These are phyloP conservation scores for Peromyscus aztecus DNA, from an alignment of 2,797 vertebrate genomes.

Conservation along the genomic window DNA sequence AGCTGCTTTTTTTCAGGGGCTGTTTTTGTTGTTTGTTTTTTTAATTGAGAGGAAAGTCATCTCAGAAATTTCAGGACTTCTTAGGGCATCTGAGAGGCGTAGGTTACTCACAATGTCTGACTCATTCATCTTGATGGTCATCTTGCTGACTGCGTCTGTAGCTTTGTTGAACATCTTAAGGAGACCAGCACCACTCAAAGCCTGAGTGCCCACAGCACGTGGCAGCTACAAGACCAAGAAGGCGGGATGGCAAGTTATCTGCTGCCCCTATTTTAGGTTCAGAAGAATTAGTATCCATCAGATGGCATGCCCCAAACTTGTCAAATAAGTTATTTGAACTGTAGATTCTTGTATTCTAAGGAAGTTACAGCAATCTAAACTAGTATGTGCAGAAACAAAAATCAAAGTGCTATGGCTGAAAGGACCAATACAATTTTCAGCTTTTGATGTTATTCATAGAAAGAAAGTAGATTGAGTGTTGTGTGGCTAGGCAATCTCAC, in stretches of 20 bases:
- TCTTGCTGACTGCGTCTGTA: slow-evolving; percentile 98
- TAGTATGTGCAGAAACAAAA: slow-evolving; percentile 10
- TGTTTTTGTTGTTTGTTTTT: slow-evolving; percentile 12
- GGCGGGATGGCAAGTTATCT: slow-evolving; percentile 64
- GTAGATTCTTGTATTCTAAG: slow-evolving; percentile 43
- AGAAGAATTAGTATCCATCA: slow-evolving; percentile 73
- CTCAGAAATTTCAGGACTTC: slow-evolving; percentile 23
- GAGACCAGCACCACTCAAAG: slow-evolving; percentile 97
- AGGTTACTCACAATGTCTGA: slow-evolving; percentile 94
- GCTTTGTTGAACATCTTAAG: slow-evolving; percentile 99
- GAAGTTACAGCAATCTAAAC: slow-evolving; percentile 39
- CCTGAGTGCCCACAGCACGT: slow-evolving; percentile 95
- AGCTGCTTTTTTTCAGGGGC: background rate
- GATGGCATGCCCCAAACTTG: slow-evolving; percentile 53
- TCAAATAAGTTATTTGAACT: slow-evolving; percentile 55
- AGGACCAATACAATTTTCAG: slow-evolving; percentile 25
- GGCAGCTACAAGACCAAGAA: slow-evolving; percentile 91
- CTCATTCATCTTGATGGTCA: slow-evolving; percentile 99
- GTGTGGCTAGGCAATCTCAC: background rate
- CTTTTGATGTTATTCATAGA: slow-evolving; percentile 19
- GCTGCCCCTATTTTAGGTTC: slow-evolving; percentile 70
- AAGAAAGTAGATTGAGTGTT: slow-evolving; percentile 1
- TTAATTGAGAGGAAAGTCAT: background rate
- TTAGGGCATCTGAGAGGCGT: background rate
- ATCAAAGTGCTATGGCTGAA: slow-evolving; percentile 8